Percentiles rank a stretch among this genome's conserved stretches.
Evolutionary conservation across 2,888 invertebrate genomes (phyloP).

Genomic region (Drosophila mimica): DNA sequence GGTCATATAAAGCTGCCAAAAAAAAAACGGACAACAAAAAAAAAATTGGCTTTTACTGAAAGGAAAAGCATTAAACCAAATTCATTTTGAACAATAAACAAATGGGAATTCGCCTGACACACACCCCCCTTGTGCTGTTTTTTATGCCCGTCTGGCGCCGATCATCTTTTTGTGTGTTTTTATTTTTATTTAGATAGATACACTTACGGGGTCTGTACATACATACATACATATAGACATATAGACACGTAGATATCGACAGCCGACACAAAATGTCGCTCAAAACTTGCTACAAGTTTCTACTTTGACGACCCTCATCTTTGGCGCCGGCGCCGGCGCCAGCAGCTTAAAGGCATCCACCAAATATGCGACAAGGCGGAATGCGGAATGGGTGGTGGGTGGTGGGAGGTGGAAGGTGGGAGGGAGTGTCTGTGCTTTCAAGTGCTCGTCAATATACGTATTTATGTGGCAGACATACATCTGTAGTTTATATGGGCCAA

Average conservation of each 20-base stretch:
- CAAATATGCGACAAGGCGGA: neutral
- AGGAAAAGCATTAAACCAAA: conserved; percentile 55
- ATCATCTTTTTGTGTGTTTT: conserved; percentile 24
- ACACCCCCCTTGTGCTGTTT: conserved; percentile 30
- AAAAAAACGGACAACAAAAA: conserved; percentile 16
- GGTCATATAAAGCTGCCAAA: conserved; percentile 47
- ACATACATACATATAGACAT: neutral
- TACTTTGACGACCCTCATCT: conserved; percentile 58
- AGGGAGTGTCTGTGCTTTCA: conserved; percentile 32
- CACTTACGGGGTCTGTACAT: neutral
- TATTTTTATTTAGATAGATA: conserved; percentile 10
- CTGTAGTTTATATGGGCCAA: conserved; percentile 34
- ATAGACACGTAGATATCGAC: conserved; percentile 16
- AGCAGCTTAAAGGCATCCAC: conserved; percentile 44
- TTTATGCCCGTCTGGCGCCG: conserved; percentile 75
- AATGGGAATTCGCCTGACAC: conserved; percentile 53
- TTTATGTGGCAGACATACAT: conserved; percentile 20
- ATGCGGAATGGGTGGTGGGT: neutral
- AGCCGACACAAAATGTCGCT: conserved; percentile 67
- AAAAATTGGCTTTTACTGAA: conserved; percentile 38
- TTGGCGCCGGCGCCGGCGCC: conserved; percentile 66
- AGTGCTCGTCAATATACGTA: conserved; percentile 44
- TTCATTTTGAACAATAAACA: conserved; percentile 63
- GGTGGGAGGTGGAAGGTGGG: neutral
- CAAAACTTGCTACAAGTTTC: conserved; percentile 53